Conservation (phyloP, 2,797 vertebrate genomes). For the Phyllotis vaccarum region DNA sequence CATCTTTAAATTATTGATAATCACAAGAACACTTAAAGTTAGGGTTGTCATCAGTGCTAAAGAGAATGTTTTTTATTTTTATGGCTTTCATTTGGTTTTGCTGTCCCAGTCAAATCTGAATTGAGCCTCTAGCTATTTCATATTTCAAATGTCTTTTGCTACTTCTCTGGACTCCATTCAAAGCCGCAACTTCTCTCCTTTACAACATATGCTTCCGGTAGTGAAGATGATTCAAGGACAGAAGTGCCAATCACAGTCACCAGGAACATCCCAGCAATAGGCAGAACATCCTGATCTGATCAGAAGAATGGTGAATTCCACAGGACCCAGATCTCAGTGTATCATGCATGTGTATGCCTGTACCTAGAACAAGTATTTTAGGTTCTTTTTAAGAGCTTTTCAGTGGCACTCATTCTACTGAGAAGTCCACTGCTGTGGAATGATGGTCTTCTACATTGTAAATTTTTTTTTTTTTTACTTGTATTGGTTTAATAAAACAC, state of each 20-base stretch:
- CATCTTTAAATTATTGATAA: not conserved
- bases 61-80: not conserved
- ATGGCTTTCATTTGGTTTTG: not conserved
- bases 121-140: not conserved
- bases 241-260: not conserved
- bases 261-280: no score
- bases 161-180: not conserved
- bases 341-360: accelerated
- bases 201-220: not conserved
- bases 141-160: accelerated
- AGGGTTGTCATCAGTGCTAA: not conserved
- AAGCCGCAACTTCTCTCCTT: no score
- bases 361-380: not conserved
- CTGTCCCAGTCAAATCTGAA: not conserved
- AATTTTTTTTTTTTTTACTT: no score
- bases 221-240: not conserved
- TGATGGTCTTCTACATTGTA: no score
- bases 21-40: not conserved
- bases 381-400: not conserved
- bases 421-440: not conserved
- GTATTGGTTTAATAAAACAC: no score
- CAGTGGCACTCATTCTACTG: not conserved
- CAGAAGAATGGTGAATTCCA: accelerated
- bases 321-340: accelerated
- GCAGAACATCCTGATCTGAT: not conserved